Conservation (phyloP, 2,888 invertebrate genomes). For the Erpobdella octoculata region DNA sequence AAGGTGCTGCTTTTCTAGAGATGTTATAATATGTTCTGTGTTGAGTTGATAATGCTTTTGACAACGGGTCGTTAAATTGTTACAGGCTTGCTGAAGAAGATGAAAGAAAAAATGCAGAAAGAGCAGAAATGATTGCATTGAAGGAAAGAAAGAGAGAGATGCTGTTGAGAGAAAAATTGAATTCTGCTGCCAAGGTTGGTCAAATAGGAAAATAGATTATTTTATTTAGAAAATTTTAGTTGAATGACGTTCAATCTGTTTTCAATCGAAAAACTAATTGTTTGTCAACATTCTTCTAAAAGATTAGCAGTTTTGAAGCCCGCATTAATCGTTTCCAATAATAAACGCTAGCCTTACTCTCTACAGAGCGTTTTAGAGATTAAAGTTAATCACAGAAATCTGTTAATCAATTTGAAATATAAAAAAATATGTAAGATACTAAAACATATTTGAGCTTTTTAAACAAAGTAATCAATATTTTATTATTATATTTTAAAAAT, state of each 20-base stretch:
- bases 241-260: too few relatives aligned
- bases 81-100: not conserved
- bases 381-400: too few relatives aligned
- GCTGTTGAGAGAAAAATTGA: not conserved
- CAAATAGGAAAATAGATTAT: not conserved
- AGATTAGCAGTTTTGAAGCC: too few relatives aligned
- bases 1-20: not conserved
- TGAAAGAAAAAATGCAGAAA: not conserved
- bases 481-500: not conserved
- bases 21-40: too few relatives aligned
- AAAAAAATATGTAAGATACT: too few relatives aligned
- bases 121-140: not conserved
- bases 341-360: too few relatives aligned
- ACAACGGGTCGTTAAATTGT: not conserved
- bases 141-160: conserved; percentile 10
- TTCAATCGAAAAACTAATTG: too few relatives aligned
- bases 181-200: not conserved
- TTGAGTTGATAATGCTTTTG: too few relatives aligned
- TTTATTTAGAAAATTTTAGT: not conserved
- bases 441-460: not conserved
- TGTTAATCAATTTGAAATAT: too few relatives aligned
- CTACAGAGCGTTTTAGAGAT: too few relatives aligned
- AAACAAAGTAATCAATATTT: not conserved
- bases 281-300: too few relatives aligned
- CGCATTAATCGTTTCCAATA: too few relatives aligned